These are phyloP conservation scores for Bicyclus anynana DNA, from an alignment of 1,140 invertebrate genomes.

Conservation along the genomic window DNA sequence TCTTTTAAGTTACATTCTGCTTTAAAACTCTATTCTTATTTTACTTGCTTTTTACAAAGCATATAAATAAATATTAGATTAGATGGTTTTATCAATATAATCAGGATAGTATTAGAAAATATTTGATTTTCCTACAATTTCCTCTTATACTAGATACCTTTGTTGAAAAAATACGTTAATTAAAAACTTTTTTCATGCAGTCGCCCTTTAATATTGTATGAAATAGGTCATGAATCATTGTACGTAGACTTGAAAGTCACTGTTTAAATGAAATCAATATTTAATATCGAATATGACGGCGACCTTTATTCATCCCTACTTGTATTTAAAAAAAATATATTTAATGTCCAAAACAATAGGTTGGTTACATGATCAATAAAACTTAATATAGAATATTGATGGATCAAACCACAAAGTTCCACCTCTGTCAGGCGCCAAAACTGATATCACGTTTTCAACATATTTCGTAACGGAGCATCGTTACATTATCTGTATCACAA, in stretches of 20 bases:
- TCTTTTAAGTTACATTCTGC: too few species aligned
- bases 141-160: too few species aligned
- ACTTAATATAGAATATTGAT: neutral
- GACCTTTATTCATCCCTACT: constrained; percentile 8
- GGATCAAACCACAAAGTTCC: too few species aligned
- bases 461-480: constrained; percentile 18
- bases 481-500: constrained; percentile 24
- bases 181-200: too few species aligned
- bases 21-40: too few species aligned
- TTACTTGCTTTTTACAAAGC: too few species aligned
- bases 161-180: too few species aligned
- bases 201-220: neutral
- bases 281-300: constrained; percentile 20
- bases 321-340: neutral
- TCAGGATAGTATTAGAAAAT: too few species aligned
- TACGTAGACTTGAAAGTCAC: constrained; percentile 14
- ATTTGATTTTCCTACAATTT: too few species aligned
- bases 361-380: neutral
- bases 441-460: neutral
- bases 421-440: constrained; percentile 34
- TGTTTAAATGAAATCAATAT: constrained; percentile 26
- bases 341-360: neutral
- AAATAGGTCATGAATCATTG: constrained; percentile 27
- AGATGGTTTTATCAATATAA: too few species aligned
- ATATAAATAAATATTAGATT: too few species aligned